phyloP scores from a whole-genome alignment of 2,888 invertebrate species.

The Eulithis testata region DNA sequence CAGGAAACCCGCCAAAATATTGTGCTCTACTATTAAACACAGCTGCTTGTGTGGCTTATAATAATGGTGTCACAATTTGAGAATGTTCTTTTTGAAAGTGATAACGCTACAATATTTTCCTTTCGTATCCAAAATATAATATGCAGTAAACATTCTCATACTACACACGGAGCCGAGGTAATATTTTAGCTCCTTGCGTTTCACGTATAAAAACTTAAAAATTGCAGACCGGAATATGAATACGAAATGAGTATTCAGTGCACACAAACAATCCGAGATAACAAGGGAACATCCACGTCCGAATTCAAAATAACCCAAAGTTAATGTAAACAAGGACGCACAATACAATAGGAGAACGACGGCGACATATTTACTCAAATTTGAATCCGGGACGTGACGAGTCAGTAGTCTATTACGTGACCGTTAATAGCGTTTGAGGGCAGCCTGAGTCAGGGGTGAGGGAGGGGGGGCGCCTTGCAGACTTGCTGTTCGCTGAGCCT shows the following conservation, averaged over 20 bases:
- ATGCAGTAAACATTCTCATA: conserved; percentile 31
- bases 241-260: conserved; percentile 51
- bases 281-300: conserved; percentile 57
- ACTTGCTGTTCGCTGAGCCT: conserved; percentile 55
- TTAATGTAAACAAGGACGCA: conserved; percentile 64
- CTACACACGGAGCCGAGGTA: conserved; percentile 26
- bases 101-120: conserved; percentile 9
- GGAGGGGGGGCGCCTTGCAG: conserved; percentile 37
- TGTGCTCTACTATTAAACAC: conserved; percentile 9
- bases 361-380: conserved; percentile 76
- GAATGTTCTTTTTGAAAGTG: conserved; percentile 12
- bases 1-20: conserved; percentile 20
- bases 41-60: conserved; percentile 7
- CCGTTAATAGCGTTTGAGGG: conserved; percentile 70
- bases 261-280: conserved; percentile 58
- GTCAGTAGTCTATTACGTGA: conserved; percentile 75
- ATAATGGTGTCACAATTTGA: conserved; percentile 8
- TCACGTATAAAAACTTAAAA: conserved; percentile 38
- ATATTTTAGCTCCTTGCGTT: conserved; percentile 35
- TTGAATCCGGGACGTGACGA: conserved; percentile 75
- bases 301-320: conserved; percentile 63
- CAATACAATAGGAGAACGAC: conserved; percentile 66
- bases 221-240: conserved; percentile 46
- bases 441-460: conserved; percentile 6
- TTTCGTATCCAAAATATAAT: conserved; percentile 21